Base-by-base conservation (phyloP, 2,888 invertebrate species). In the Euproctis similis region DNA sequence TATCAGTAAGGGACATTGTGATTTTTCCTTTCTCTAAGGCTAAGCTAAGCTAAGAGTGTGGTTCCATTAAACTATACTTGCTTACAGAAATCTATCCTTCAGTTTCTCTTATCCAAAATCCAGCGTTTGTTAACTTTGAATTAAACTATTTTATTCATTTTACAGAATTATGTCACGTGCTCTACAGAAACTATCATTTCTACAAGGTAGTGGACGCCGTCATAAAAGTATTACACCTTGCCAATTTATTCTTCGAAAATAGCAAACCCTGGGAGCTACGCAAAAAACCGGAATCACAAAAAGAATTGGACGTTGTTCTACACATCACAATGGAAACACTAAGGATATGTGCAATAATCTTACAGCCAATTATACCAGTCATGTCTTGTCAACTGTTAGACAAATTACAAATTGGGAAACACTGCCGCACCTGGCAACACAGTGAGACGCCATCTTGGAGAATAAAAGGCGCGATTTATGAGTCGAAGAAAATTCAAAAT, bases 231-330 rank as follows among this genome's bases (percentile, higher is more conserved):
- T 74, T 97, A 7, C 92, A 93, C 56, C 76, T 88, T 13, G 90
- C 94, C 9, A 98, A 99, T 81, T 80, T 89, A 36, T 94, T 97
- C 86, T 91, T 98, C 54, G 93, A 97, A 58, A 81, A 89, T 2
- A 87, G 90, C 48, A 91, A 92, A 64, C 98, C 98, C 0, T 99
- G 98, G 98, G 88, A 91, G 45, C 82, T 98, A 34, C 88, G 86
- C 29, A 92, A 93, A 56, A 63, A 82, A 6, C 70, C 81, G 0
- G 77, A 86, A 22, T 65, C 81, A 11, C 84, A 87, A 26, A 78
- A 87, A 22, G 85, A 90, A 51, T 71, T 95, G 1, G 87, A 91
- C 54, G 88, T 89, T 8, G 88, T 96, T 26, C 85, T 98, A 31
- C 92, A 93, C 59, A 70, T 97, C 23, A 90, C 93, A 11, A 85